Conservation (phyloP, 2,797 vertebrate genomes). For the Gymnocypris eckloni region DNA sequence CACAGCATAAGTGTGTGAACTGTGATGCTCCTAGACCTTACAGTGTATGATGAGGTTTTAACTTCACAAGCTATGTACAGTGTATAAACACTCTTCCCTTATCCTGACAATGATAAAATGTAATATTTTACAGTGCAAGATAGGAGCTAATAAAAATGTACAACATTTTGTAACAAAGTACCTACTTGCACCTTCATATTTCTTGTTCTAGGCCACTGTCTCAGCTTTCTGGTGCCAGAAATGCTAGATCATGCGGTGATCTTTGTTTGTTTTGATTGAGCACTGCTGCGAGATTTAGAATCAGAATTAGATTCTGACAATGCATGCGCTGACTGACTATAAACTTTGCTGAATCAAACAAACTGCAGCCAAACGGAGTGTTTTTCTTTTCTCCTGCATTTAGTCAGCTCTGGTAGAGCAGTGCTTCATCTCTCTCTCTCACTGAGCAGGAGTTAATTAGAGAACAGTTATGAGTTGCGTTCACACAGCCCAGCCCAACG, state of each 20-base stretch:
- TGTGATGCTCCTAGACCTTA: background rate
- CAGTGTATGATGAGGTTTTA: background rate
- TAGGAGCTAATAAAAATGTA: background rate
- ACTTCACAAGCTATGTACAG: background rate
- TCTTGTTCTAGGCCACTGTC: background rate
- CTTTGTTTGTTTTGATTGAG: slow-evolving; percentile 8
- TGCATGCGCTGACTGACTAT: background rate
- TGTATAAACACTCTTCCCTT: background rate
- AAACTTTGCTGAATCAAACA: slow-evolving; percentile 43
- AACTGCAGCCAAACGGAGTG: slow-evolving; percentile 29
- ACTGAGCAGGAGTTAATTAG: slow-evolving; percentile 64
- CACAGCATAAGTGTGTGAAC: background rate
- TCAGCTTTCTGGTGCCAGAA: background rate
- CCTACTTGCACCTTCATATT: background rate
- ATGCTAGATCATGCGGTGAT: background rate
- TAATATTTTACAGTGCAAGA: background rate
- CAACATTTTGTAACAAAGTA: background rate
- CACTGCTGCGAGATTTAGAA: background rate
- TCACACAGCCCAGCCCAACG: slow-evolving; percentile 64
- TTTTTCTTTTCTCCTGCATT: slow-evolving; percentile 42
- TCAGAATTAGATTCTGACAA: slow-evolving; percentile 3
- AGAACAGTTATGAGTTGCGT: slow-evolving; percentile 62
- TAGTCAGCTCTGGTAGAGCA: slow-evolving; percentile 27
- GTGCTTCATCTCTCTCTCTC: slow-evolving; percentile 16
- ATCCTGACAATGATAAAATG: background rate